Evolutionary conservation across 2,113 vertebrate species (phyloP).

Genomic region (Rissa tridactyla): DNA sequence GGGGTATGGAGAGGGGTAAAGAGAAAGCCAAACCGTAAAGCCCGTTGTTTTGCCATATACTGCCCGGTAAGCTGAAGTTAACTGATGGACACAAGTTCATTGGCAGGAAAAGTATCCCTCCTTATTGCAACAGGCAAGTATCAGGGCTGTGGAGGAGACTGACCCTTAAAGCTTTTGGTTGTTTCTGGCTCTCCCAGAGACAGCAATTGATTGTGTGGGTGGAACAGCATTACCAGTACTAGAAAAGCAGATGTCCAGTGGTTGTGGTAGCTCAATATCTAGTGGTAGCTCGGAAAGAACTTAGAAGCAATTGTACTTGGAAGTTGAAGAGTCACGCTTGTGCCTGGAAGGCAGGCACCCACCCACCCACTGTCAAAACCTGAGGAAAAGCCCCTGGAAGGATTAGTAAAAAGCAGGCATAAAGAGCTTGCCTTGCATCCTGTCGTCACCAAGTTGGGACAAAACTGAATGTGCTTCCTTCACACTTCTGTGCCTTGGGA

Average conservation of each 20-base stretch:
- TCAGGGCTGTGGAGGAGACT: not conserved
- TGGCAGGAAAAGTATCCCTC: not conserved
- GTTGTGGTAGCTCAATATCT: not conserved
- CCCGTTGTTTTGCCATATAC: not conserved
- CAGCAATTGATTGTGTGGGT: not conserved
- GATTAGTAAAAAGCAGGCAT: not conserved
- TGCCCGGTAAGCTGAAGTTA: not conserved
- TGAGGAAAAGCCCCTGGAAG: not conserved
- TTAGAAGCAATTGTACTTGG: not conserved
- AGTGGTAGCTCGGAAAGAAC: not conserved
- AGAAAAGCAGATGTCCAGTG: not conserved
- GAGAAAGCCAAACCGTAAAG: not conserved
- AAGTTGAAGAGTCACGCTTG: rapidly evolving
- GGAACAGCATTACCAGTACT: not conserved
- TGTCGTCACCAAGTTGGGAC: not conserved
- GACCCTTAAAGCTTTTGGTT: not conserved
- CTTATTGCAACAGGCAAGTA: not conserved
- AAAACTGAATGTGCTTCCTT: not conserved
- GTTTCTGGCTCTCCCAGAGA: not conserved
- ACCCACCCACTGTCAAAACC: not conserved
- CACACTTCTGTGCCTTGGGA: not conserved
- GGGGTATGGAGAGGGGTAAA: not conserved
- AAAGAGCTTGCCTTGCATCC: not conserved
- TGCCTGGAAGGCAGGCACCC: not conserved
- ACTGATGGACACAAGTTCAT: not conserved